Conservation (phyloP, 37 sponge, comb jelly and placozoan genomes). For the Dysidea cf. avara region DNA sequence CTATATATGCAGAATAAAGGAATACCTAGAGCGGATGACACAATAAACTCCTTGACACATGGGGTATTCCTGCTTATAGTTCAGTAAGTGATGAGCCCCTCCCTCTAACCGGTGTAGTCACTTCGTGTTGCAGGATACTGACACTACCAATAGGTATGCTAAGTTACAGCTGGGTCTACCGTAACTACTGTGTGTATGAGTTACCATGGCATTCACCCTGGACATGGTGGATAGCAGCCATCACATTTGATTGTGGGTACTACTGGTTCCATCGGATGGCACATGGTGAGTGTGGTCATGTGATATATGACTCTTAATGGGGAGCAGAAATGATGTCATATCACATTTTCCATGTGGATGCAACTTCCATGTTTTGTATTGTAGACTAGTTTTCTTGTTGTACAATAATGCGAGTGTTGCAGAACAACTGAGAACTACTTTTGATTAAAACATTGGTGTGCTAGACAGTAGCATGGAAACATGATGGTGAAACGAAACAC, state of each 20-base stretch:
- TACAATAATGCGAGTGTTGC: no score
- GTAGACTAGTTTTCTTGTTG: no score
- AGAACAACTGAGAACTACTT: no score
- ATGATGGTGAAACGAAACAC: no score
- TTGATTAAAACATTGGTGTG: no score
- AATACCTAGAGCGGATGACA: constrained; percentile 54
- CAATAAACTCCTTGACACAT: constrained; percentile 74
- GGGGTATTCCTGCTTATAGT: constrained; percentile 55
- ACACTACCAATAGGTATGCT: constrained; percentile 27
- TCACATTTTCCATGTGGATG: no score
- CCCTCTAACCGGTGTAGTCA: no score
- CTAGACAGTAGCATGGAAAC: no score
- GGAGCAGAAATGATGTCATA: no score
- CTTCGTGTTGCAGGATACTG: no score
- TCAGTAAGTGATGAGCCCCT: constrained; percentile 6
- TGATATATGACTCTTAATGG: no score
- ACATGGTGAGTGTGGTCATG: constrained; percentile 63
- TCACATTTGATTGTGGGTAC: constrained; percentile 71
- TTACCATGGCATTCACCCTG: constrained; percentile 85
- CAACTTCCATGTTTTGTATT: no score
- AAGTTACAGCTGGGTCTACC: constrained; percentile 67
- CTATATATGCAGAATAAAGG: constrained; percentile 28
- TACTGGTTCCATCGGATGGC: constrained; percentile 89
- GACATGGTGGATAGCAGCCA: constrained; percentile 84
- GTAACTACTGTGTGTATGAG: constrained; percentile 35